Conservation (phyloP, 2,888 invertebrate species). For the Lottia scabra region DNA sequence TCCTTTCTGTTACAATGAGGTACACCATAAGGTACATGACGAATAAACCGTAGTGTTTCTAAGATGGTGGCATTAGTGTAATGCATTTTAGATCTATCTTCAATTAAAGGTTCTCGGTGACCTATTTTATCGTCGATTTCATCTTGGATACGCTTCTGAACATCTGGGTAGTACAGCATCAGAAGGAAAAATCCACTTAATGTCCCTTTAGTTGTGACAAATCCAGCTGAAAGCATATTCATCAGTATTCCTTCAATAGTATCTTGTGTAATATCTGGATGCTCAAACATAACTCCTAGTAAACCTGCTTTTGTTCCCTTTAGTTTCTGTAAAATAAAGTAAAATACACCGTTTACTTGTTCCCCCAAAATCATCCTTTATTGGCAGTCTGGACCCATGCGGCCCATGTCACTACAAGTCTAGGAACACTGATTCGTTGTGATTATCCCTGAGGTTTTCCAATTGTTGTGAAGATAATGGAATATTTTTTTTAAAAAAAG, state of each 20-base stretch:
- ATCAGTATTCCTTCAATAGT: not conserved
- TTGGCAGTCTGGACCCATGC: no score
- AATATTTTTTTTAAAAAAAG: no score
- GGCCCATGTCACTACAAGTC: no score
- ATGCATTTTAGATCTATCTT: not conserved
- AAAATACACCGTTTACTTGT: no score
- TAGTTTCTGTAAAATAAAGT: no score
- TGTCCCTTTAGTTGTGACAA: not conserved
- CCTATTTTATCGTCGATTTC: not conserved
- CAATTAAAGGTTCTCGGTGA: not conserved
- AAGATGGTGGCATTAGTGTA: not conserved
- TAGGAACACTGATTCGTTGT: no score
- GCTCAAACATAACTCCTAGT: no score
- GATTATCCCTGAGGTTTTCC: no score
- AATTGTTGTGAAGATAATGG: no score
- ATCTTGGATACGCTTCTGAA: not conserved
- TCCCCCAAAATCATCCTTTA: no score
- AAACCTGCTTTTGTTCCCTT: no score
- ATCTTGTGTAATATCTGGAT: not conserved
- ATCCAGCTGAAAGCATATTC: not conserved
- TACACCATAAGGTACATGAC: not conserved
- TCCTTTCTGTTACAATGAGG: not conserved
- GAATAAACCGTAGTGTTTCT: not conserved
- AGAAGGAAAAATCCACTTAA: not conserved
- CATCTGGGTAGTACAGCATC: not conserved